phyloP scores from a whole-genome alignment of 1,140 invertebrate species.

The Bombus affinis region DNA sequence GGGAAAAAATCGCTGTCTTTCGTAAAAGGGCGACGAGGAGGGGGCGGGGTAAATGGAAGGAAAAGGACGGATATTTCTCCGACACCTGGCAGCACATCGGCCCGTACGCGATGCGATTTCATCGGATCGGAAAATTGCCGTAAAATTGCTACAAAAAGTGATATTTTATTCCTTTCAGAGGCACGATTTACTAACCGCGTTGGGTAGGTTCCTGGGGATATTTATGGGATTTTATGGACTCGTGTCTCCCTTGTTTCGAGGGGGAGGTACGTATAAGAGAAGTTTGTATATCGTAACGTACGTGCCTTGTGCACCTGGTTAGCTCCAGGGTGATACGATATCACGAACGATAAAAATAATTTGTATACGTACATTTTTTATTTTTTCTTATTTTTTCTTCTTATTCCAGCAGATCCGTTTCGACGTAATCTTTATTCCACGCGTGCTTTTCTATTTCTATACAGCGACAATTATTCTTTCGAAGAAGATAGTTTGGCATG shows the following conservation, averaged over 20 bases:
- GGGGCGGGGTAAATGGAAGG: not conserved
- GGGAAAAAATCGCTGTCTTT: not conserved
- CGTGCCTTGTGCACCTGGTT: slow-evolving; percentile 42
- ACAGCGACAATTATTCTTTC: not conserved
- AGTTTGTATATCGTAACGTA: not conserved
- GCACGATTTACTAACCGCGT: slow-evolving; percentile 51
- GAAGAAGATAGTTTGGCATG: too few relatives aligned
- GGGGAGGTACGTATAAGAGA: slow-evolving; percentile 2
- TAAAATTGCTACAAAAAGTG: slow-evolving; percentile 81
- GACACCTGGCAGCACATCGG: slow-evolving; percentile 55
- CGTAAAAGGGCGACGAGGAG: slow-evolving; percentile 4
- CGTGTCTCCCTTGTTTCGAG: slow-evolving; percentile 43
- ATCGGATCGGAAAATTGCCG: slow-evolving; percentile 81
- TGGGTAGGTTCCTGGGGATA: slow-evolving; percentile 61
- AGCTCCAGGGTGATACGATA: slow-evolving; percentile 5
- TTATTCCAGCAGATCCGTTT: not conserved
- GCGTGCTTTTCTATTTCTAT: not conserved
- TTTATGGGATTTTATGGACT: slow-evolving; percentile 78
- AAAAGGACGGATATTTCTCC: slow-evolving; percentile 9
- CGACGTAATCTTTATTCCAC: not conserved
- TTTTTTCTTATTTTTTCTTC: not conserved
- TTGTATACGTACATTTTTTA: not conserved
- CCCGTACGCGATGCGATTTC: slow-evolving; percentile 49
- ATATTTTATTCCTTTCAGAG: slow-evolving; percentile 80
- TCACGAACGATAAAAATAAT: slow-evolving; percentile 10